phyloP scores from a whole-genome alignment of 1,140 invertebrate genomes.

The Himalopsyche phryganea region DNA sequence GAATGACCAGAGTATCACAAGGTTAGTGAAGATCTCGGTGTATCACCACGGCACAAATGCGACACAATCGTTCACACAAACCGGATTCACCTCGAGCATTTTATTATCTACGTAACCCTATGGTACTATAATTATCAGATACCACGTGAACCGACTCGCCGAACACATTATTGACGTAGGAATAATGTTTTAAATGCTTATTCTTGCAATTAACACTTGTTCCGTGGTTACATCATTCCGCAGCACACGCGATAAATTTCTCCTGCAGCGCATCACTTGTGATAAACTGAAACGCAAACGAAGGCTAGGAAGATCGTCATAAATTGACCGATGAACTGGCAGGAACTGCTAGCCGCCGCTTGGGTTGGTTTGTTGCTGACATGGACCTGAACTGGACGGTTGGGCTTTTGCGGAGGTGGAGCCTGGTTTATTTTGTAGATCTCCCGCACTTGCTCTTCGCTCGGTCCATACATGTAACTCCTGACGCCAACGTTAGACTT shows the following conservation, averaged over 20 bases:
- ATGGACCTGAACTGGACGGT: slow-evolving; percentile 44
- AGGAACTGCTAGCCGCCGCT: slow-evolving; percentile 23
- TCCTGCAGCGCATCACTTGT: too few species aligned
- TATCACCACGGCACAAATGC: too few species aligned
- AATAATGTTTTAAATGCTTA: too few species aligned
- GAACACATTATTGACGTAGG: too few species aligned
- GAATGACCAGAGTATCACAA: slow-evolving; percentile 7
- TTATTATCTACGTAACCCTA: too few species aligned
- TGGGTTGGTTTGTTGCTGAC: slow-evolving; percentile 5
- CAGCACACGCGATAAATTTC: too few species aligned
- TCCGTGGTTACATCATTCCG: too few species aligned
- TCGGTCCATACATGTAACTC: slow-evolving; percentile 59
- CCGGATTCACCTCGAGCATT: too few species aligned
- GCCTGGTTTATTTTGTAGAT: slow-evolving; percentile 38
- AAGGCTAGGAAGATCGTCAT: background rate
- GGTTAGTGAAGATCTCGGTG: background rate
- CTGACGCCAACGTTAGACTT: slow-evolving; percentile 53
- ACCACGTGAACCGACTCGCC: too few species aligned
- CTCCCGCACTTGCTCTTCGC: slow-evolving; percentile 37
- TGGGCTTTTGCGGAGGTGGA: slow-evolving; percentile 32
- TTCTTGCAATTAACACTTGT: too few species aligned
- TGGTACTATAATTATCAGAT: too few species aligned
- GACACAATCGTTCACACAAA: too few species aligned
- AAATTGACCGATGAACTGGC: slow-evolving; percentile 1
- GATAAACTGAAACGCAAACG: background rate